phyloP scores from a whole-genome alignment of 2,113 vertebrate species.

The Cynoglossus semilaevis region DNA sequence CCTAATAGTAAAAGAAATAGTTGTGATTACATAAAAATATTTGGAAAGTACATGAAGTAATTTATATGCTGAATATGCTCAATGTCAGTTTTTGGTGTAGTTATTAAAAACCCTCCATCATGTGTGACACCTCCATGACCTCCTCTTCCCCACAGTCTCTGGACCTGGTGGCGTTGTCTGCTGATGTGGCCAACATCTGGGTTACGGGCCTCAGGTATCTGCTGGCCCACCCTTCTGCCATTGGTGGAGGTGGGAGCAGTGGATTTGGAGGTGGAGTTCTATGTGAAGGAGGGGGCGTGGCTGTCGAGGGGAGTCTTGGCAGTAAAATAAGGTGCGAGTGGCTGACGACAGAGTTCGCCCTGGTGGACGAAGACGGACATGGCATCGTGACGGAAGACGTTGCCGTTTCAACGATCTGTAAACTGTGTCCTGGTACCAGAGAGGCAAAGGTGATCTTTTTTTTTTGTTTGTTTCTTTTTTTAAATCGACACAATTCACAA shows the following conservation, averaged over 20 bases:
- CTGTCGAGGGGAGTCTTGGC: conserved; percentile 81
- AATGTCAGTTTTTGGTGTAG: too few relatives aligned
- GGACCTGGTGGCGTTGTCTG: conserved; percentile 91
- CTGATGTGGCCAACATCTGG: conserved; percentile 98
- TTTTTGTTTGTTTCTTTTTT: too few relatives aligned
- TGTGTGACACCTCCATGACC: not conserved
- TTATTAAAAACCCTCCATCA: not conserved
- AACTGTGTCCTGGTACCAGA: conserved; percentile 89
- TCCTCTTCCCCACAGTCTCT: conserved; percentile 77
- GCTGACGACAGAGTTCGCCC: conserved; percentile 85
- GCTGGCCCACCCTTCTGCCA: conserved; percentile 86
- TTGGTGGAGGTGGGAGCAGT: conserved; percentile 77
- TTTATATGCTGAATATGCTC: too few relatives aligned
- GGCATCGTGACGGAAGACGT: conserved; percentile 91
- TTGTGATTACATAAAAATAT: not conserved
- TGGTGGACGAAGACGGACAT: conserved; percentile 88
- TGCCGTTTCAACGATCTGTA: conserved; percentile 88
- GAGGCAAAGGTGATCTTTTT: conserved; percentile 89
- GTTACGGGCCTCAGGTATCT: conserved; percentile 93
- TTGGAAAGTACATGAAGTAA: too few relatives aligned
- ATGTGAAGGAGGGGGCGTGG: conserved; percentile 77
- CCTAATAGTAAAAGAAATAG: too few relatives aligned
- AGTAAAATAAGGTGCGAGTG: conserved; percentile 86
- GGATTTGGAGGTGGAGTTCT: conserved; percentile 53
- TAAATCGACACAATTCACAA: too few relatives aligned